phyloP scores from a whole-genome alignment of 2,888 invertebrate species.

The Calliphora vomitoria region DNA sequence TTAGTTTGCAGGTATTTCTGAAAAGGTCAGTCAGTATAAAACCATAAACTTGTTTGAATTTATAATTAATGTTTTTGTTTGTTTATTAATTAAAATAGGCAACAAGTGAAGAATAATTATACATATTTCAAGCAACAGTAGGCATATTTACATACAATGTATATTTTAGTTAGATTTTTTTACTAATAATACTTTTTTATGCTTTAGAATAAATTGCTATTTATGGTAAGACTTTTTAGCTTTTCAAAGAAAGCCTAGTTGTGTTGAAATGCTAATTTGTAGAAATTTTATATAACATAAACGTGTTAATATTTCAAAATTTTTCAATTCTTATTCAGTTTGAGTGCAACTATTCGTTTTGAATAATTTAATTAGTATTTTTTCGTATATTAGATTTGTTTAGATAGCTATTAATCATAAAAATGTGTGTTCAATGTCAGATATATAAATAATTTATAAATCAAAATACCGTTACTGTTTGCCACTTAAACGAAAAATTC shows the following conservation, averaged over 20 bases:
- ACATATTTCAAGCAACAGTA: background rate
- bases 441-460: background rate
- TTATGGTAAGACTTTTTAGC: background rate
- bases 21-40: background rate
- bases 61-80: slow-evolving; percentile 6
- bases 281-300: background rate
- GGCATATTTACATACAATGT: too few species aligned
- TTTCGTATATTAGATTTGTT: background rate
- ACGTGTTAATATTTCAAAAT: background rate
- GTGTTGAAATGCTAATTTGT: background rate
- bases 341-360: background rate
- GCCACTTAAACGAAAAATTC: background rate
- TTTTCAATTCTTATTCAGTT: background rate
- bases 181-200: background rate
- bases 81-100: background rate
- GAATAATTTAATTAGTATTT: background rate
- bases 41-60: background rate
- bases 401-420: background rate
- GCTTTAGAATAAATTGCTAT: background rate
- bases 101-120: background rate
- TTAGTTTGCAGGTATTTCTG: background rate
- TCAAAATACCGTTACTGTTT: background rate
- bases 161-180: background rate
- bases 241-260: background rate
- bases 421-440: background rate